These are phyloP conservation scores for Sebastiscus albofasciatus DNA, from an alignment of 2,797 vertebrate species.

Conservation along the genomic window DNA sequence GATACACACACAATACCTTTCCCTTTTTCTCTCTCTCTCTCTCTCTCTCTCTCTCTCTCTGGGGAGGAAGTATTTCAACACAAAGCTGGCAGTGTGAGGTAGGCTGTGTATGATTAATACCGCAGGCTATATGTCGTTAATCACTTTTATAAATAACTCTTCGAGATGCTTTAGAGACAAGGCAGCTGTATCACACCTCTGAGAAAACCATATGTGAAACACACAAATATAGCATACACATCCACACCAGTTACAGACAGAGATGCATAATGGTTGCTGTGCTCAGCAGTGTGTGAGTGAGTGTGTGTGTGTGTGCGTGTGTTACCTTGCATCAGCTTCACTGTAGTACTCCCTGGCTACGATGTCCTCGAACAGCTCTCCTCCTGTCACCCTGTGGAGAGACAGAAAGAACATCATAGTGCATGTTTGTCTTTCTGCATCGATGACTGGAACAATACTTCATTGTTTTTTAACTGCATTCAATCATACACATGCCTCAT, in stretches of 20 bases:
- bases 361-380: slow-evolving; percentile 98
- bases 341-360: slow-evolving; percentile 99
- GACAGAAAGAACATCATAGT: slow-evolving; percentile 23
- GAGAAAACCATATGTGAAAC: slow-evolving; percentile 60
- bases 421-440: not conserved
- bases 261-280: slow-evolving; percentile 52
- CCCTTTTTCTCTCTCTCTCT: not conserved
- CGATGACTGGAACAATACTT: not conserved
- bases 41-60: slow-evolving; percentile 11
- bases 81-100: slow-evolving; percentile 45
- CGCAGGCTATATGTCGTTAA: slow-evolving; percentile 70
- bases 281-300: slow-evolving; percentile 28
- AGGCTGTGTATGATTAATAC: slow-evolving; percentile 74
- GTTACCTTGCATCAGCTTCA: slow-evolving; percentile 95
- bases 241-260: slow-evolving; percentile 20
- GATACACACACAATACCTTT: not conserved
- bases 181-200: slow-evolving; percentile 65
- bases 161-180: slow-evolving; percentile 58
- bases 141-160: slow-evolving; percentile 82
- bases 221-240: slow-evolving; percentile 26
- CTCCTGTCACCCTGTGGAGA: slow-evolving; percentile 86
- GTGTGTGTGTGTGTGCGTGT: slow-evolving; percentile 29
- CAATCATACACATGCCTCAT: not conserved
- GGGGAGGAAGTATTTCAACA: slow-evolving; percentile 42
- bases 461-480: not conserved